Base-by-base conservation (phyloP, 2,888 invertebrate genomes). In the Dromius quadrimaculatus region DNA sequence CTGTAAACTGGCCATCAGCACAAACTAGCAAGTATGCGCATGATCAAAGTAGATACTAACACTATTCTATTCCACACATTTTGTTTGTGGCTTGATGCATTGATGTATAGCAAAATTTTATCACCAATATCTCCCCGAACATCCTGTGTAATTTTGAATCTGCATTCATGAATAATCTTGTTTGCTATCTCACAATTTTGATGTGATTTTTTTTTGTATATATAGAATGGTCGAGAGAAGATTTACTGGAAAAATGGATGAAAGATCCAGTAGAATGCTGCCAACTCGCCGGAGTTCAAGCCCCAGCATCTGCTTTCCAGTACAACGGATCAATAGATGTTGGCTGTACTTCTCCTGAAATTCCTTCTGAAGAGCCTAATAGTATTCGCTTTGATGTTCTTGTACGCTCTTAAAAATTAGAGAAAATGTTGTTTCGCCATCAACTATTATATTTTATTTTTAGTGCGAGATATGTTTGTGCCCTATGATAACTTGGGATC, bases 191-290 rank as follows among this genome's bases (percentile, higher is more conserved):
- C n/a, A n/a, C n/a, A n/a, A n/a, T n/a, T n/a, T n/a, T n/a, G n/a
- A n/a, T n/a, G n/a, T n/a, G n/a, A n/a, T n/a, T n/a, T n/a, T n/a
- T 3, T 54, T 28, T 54, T 45, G 8, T 2, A 11, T 69, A 78
- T 78, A 19, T 78, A 90, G 90, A 90, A 81, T 90, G 90, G 90
- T 90, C 89, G 2, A 82, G 88, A 74, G 89, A 90, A 76, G 82
- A 85, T 34, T 80, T 90, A 47, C 80, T 90, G 69, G 89, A 89
- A 78, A 85, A 87, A 71, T 90, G 90, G 90, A 89, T 90, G 86
- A 85, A 84, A 72, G 88, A 90, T 78, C 85, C 90, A 0, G 83
- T 86, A 1, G 84, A 85, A 69, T 89, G 89, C 77, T 90, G 90
- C 79, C 87, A 88, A 77, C 83, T 85, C 73, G 88, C 88, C 71